Conservation (phyloP, 2,888 invertebrate genomes). For the Latrodectus hesperus region DNA sequence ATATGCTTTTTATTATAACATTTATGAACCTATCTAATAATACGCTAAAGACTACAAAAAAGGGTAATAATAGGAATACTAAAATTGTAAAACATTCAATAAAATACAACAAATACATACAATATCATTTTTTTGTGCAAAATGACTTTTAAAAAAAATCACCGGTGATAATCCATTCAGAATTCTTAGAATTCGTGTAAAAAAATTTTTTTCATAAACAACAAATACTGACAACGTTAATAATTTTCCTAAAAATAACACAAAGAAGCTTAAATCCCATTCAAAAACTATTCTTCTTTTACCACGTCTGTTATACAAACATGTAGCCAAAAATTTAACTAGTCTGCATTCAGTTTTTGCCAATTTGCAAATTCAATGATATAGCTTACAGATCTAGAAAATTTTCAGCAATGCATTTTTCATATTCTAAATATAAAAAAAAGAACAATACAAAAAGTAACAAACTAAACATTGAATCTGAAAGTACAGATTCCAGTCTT, state of each 20-base stretch:
- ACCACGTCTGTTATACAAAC: no score
- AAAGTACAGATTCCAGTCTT: conserved; percentile 44
- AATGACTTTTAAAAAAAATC: conserved; percentile 60
- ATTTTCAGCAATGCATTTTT: not conserved
- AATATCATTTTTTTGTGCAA: conserved; percentile 51
- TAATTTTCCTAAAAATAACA: not conserved
- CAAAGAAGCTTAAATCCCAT: no score
- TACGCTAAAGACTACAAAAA: conserved; percentile 23
- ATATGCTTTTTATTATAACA: conserved; percentile 9
- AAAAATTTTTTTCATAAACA: conserved; percentile 5
- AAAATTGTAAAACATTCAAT: conserved; percentile 35
- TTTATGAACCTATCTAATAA: conserved; percentile 22
- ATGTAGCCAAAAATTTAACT: no score
- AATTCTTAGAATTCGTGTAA: conserved; percentile 8
- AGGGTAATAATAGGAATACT: conserved; percentile 29
- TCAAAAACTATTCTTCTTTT: no score
- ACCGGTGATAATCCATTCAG: conserved; percentile 60
- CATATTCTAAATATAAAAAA: not conserved
- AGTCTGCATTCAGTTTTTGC: no score
- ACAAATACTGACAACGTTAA: not conserved
- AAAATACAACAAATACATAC: conserved; percentile 59
- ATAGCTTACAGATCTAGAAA: not conserved
- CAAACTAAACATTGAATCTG: conserved; percentile 28
- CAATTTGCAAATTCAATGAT: no score
- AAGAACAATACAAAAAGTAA: conserved; percentile 5